Evolutionary conservation across 1,140 invertebrate genomes (phyloP).

Genomic region (Frieseomelitta varia): DNA sequence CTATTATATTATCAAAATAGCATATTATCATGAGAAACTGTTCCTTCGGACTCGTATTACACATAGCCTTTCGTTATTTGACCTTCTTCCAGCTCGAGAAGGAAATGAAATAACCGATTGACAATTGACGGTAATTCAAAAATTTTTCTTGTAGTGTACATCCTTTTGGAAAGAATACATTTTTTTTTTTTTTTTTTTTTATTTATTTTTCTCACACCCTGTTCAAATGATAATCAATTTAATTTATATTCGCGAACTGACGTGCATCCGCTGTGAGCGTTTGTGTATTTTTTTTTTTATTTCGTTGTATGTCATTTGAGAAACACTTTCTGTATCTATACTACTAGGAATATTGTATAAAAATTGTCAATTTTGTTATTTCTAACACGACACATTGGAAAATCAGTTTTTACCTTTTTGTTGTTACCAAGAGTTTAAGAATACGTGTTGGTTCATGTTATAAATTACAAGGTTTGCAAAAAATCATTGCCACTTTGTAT

Average conservation of each 20-base stretch:
- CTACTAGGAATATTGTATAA: not conserved
- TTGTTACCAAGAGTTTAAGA: not conserved
- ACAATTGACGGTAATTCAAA: not conserved
- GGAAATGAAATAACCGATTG: not conserved
- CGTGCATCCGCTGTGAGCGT: too few species aligned
- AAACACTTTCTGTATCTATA: not conserved
- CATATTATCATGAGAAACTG: slow-evolving; percentile 8
- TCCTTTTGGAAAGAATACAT: slow-evolving; percentile 7
- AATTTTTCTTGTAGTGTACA: slow-evolving; percentile 8
- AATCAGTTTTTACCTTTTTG: not conserved
- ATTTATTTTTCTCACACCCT: not conserved
- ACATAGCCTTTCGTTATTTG: not conserved
- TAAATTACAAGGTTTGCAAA: not conserved
- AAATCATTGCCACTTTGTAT: not conserved
- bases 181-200: not conserved
- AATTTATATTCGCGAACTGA: not conserved
- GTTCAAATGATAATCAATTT: not conserved
- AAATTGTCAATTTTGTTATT: not conserved
- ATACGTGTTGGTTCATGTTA: not conserved
- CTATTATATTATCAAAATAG: slow-evolving; percentile 55
- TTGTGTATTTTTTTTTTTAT: not conserved
- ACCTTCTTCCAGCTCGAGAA: not conserved
- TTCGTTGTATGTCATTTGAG: not conserved
- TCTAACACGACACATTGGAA: not conserved
- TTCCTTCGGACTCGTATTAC: slow-evolving; percentile 28